Evolutionary conservation across 2,888 invertebrate species (phyloP).

Genomic region (Apamea monoglypha): DNA sequence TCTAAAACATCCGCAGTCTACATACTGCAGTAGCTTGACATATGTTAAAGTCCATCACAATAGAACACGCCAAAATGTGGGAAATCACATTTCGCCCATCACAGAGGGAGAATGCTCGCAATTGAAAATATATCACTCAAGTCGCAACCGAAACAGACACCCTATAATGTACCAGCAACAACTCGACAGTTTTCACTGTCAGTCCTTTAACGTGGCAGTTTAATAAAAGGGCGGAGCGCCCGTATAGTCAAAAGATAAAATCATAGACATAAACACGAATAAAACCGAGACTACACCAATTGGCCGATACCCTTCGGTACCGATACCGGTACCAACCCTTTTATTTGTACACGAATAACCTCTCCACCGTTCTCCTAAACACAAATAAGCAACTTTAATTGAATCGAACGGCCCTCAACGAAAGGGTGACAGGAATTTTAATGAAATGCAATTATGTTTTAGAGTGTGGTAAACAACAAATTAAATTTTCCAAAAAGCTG

Average conservation of each 20-base stretch:
- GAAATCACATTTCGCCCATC: conserved; percentile 46
- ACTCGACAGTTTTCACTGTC: conserved; percentile 72
- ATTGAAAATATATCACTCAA: conserved; percentile 52
- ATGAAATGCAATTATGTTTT: conserved; percentile 77
- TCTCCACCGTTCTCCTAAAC: conserved; percentile 72
- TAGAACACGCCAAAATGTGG: conserved; percentile 38
- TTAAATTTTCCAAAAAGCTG: conserved; percentile 60
- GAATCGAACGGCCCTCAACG: conserved; percentile 78
- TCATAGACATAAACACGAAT: conserved; percentile 85
- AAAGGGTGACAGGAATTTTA: conserved; percentile 83
- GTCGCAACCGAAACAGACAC: conserved; percentile 36
- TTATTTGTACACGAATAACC: conserved; percentile 64
- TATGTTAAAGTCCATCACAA: conserved; percentile 18
- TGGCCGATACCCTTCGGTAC: conserved; percentile 86
- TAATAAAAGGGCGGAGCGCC: conserved; percentile 86
- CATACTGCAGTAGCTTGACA: conserved; percentile 15
- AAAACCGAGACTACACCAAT: conserved; percentile 78
- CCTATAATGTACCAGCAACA: conserved; percentile 42
- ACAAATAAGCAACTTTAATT: conserved; percentile 87
- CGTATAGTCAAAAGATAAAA: conserved; percentile 87
- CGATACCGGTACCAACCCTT: conserved; percentile 66
- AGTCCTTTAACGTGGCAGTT: conserved; percentile 77
- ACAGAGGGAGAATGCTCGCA: conserved; percentile 25
- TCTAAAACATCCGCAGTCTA: conserved; percentile 11
- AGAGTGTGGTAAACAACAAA: conserved; percentile 65